These are phyloP conservation scores for Montipora efflorescens DNA, from an alignment of 64 coral and sea anemone species.

Conservation along the genomic window DNA sequence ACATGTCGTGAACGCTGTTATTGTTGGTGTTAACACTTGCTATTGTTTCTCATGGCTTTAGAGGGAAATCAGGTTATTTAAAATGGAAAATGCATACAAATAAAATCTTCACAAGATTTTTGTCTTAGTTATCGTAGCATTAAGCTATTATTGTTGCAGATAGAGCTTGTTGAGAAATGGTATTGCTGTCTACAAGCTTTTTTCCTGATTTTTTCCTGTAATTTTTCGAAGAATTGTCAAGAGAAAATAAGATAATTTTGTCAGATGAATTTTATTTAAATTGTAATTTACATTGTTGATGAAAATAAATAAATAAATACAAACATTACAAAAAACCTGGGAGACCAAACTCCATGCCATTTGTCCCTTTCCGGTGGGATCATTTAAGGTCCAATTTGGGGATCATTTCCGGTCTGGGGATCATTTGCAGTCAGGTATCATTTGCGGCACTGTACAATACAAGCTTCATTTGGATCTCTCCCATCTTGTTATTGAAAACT, in stretches of 20 bases:
- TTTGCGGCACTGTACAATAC: background rate
- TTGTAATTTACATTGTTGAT: slow-evolving; percentile 13
- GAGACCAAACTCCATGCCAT: background rate
- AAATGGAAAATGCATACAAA: slow-evolving; percentile 10
- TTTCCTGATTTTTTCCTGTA: background rate
- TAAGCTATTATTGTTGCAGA: slow-evolving; percentile 16
- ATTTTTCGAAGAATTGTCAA: slow-evolving; percentile 9
- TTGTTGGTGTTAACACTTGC: slow-evolving; percentile 6
- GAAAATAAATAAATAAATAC: background rate
- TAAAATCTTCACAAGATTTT: slow-evolving; percentile 13
- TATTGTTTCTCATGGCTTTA: slow-evolving; percentile 7
- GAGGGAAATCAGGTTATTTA: background rate
- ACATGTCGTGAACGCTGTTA: slow-evolving; percentile 5
- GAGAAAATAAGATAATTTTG: slow-evolving; percentile 12
- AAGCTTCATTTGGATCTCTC: background rate
- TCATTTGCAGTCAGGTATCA: background rate
- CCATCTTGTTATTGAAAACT: background rate
- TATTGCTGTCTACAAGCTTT: slow-evolving; percentile 6
- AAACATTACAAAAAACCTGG: too few relatives aligned
- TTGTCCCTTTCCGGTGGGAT: background rate
- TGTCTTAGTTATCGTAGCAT: slow-evolving; percentile 7
- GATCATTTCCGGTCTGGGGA: background rate
- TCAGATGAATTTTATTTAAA: slow-evolving; percentile 9
- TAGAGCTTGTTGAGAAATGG: slow-evolving; percentile 9
- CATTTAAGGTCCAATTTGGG: background rate